These are phyloP conservation scores for Heliconius hortense DNA, from an alignment of 2,888 invertebrate genomes.

Conservation along the genomic window DNA sequence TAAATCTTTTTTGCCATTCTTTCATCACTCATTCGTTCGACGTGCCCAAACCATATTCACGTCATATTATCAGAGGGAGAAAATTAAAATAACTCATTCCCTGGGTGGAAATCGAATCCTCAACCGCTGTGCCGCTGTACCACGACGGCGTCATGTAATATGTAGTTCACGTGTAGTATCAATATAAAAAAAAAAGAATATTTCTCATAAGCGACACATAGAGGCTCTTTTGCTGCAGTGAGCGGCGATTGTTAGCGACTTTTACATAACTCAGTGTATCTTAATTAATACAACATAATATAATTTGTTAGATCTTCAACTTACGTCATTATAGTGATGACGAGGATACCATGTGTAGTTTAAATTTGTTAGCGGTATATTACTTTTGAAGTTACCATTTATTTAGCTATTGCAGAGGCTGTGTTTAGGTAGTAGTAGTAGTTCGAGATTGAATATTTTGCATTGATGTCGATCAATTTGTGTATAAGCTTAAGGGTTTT, in stretches of 20 bases:
- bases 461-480: too few species aligned
- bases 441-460: too few species aligned
- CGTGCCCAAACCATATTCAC: too few species aligned
- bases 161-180: not conserved
- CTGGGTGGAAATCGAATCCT: not conserved
- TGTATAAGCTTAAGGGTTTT: too few species aligned
- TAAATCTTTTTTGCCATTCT: too few species aligned
- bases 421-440: not conserved
- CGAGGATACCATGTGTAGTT: not conserved
- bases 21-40: too few species aligned
- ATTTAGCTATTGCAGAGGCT: not conserved
- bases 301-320: not conserved
- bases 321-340: not conserved
- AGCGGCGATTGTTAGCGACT: not conserved
- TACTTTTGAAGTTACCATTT: not conserved
- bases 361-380: not conserved
- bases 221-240: not conserved
- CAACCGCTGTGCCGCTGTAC: too few species aligned
- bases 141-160: not conserved
- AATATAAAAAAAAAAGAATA: not conserved
- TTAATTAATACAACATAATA: constrained; percentile 8
- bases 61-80: too few species aligned
- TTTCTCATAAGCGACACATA: not conserved
- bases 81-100: not conserved
- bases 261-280: constrained; percentile 1